A percentile compares a stretch with the other conserved stretches of the same genome.
Conservation (phyloP, 2,113 vertebrate genomes). For the Camelus dromedarius region DNA sequence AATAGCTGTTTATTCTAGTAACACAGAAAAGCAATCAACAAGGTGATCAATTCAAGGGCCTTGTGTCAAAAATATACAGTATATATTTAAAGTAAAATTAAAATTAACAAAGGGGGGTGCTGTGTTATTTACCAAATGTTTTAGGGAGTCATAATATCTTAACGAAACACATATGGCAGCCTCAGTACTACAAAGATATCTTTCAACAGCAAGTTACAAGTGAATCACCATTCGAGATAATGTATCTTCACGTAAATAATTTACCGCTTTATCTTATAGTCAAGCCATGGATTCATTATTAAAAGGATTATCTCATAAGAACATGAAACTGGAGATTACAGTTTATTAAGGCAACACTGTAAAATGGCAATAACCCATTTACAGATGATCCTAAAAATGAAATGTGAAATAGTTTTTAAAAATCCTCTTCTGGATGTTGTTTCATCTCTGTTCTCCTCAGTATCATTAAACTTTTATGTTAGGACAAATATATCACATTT, state of each 20-base stretch:
- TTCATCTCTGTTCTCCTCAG: not conserved
- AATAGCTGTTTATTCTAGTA: not conserved
- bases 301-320: constrained; percentile 34
- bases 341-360: not conserved
- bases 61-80: not conserved
- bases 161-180: not conserved
- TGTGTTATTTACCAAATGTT: not conserved
- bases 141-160: not conserved
- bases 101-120: not conserved
- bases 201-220: constrained; percentile 10
- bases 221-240: constrained; percentile 54
- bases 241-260: constrained; percentile 55
- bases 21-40: not conserved
- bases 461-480: not conserved
- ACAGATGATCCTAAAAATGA: not conserved
- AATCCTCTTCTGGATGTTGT: not conserved
- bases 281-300: not conserved
- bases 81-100: not conserved
- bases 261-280: constrained; percentile 33
- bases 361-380: not conserved
- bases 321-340: not conserved
- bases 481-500: not conserved
- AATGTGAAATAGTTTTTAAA: not conserved
- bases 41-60: not conserved
- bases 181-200: constrained; percentile 3